Percentiles rank a stretch among this genome's conserved stretches.
Evolutionary conservation across 2,888 invertebrate genomes (phyloP).

Genomic region (Machimus rusticus): DNA sequence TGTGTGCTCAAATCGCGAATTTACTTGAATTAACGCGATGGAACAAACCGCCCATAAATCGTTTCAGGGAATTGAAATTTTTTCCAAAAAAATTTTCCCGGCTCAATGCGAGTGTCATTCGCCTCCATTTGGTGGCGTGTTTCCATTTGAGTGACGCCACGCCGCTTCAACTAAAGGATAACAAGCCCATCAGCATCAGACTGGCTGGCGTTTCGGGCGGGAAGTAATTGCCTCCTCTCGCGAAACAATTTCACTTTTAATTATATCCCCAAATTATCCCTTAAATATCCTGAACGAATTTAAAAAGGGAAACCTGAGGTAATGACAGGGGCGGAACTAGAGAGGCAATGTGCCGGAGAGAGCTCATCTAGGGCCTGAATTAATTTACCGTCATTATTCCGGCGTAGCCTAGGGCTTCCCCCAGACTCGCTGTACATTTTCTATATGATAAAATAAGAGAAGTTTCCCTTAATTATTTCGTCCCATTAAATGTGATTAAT

Average conservation of each 20-base stretch:
- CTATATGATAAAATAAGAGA: conserved; percentile 10
- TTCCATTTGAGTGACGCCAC: background rate
- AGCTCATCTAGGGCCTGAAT: conserved; percentile 26
- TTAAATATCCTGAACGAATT: conserved; percentile 40
- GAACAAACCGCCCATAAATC: background rate
- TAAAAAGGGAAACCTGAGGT: conserved; percentile 33
- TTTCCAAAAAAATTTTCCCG: background rate
- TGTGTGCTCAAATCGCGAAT: background rate
- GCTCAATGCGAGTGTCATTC: background rate
- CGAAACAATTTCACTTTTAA: conserved; percentile 40
- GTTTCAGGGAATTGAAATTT: background rate
- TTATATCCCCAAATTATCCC: conserved; percentile 39
- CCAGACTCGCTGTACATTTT: background rate
- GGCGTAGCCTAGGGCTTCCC: background rate
- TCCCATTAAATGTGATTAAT: conserved; percentile 45
- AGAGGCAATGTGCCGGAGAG: background rate
- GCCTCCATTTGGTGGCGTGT: background rate
- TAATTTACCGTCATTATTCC: conserved; percentile 37
- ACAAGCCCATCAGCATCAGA: conserved; percentile 26
- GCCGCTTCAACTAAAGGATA: background rate
- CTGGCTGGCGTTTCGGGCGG: background rate
- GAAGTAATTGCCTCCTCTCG: conserved; percentile 12
- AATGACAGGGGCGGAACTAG: background rate
- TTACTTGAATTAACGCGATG: background rate
- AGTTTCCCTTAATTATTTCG: conserved; percentile 38